Base-by-base conservation (phyloP, 2,797 vertebrate genomes). In the Sandelia bainsii region DNA sequence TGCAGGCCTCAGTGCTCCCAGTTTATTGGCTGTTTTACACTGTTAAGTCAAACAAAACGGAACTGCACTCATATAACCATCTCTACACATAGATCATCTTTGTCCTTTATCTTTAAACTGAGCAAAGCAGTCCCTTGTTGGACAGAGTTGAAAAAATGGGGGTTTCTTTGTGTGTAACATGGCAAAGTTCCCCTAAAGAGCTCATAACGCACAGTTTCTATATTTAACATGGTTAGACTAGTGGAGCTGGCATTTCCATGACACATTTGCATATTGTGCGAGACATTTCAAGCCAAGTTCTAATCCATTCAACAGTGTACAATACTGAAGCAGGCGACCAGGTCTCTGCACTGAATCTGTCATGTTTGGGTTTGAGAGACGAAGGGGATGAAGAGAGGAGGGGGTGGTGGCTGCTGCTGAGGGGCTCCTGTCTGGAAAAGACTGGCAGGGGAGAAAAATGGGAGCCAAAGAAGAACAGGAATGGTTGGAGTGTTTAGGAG, bases 1-100 rank as follows among this genome's bases (percentile, higher is more conserved):
- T 81, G 81, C 79, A 89, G 80, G 86, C 84, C 86, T 75, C 82
- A 77, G 71, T 85, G 89, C 89, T 86, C 72, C 69, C 82, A 83
- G 59, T 90, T 91, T 89, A 88, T 91, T 90, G 90, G 82, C 84
- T 84, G 84, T 84, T 91, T 89, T 85, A 88, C 83, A 72, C 83
- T 62, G 65, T 77, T 74, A 75, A 80, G 69, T 75, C 81, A 82
- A 84, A 87, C 85, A 66, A 83, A 80, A 79, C 44, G 3, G 69
- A 79, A 72, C 75, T 67, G 75, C 76, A 68, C 75, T 81, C 52
- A 57, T 65, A 20, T 39, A 74, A 72, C 56, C 74, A 59, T 59
- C 69, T 40, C 70, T 20, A 53, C 72, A 78, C 88, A 78, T 50
- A 88, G 69, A 84, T 80, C 82, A 81, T 78, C 84, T 77, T 84